Evolutionary conservation across 1,140 invertebrate species (phyloP).

Genomic region (Pteromalus puparum): DNA sequence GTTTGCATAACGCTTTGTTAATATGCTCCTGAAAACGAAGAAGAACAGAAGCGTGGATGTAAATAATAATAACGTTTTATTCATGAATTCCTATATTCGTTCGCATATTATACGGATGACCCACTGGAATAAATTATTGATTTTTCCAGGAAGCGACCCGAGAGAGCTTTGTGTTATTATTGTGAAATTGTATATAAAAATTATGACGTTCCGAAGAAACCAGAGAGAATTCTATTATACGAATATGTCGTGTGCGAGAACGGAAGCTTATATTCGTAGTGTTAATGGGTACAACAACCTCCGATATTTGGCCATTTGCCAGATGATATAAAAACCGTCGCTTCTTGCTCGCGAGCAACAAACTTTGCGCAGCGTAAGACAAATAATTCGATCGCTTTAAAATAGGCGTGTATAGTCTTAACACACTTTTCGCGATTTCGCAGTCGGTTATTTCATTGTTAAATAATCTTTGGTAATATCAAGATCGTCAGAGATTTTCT

Average conservation of each 20-base stretch:
- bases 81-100: background rate
- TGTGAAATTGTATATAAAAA: background rate
- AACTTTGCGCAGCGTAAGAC: background rate
- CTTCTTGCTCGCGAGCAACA: background rate
- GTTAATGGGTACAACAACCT: conserved; percentile 31
- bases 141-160: background rate
- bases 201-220: background rate
- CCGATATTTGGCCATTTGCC: conserved; percentile 5
- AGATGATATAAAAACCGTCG: background rate
- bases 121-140: background rate
- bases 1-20: background rate
- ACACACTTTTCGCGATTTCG: background rate
- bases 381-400: background rate
- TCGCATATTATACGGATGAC: background rate
- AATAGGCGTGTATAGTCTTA: background rate
- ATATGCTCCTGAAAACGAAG: background rate
- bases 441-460: too few relatives aligned
- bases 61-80: background rate
- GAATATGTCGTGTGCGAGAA: background rate
- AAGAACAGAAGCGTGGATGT: background rate
- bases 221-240: background rate
- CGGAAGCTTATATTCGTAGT: background rate
- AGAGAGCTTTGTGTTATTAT: too few relatives aligned
- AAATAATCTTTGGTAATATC: too few relatives aligned
- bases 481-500: too few relatives aligned